Conservation (phyloP, 2,113 vertebrate genomes). For the Labeo catla region DNA sequence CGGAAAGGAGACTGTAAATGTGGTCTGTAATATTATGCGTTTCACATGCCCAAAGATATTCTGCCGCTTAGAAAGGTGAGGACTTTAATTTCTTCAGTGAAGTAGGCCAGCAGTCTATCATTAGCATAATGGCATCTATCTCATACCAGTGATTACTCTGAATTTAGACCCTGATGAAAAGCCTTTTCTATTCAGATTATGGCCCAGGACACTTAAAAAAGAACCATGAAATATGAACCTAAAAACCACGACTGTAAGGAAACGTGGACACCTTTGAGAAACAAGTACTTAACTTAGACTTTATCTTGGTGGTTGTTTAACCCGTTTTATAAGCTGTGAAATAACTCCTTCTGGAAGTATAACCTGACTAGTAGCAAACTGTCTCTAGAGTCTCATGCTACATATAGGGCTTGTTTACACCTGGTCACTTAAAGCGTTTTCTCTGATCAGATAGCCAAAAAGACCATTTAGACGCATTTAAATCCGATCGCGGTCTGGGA, state of each 20-base stretch:
- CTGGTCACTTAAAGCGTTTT: too few species aligned
- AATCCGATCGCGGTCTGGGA: too few species aligned
- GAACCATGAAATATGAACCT: neutral
- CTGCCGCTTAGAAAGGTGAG: conserved; percentile 28
- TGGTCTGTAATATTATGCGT: neutral
- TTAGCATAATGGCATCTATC: conserved; percentile 35
- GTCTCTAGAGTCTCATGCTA: neutral
- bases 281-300: neutral
- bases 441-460: too few species aligned
- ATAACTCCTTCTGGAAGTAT: neutral
- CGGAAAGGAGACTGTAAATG: neutral
- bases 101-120: conserved; percentile 28
- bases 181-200: conserved; percentile 22
- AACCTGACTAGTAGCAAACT: neutral
- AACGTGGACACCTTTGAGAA: conserved; percentile 1
- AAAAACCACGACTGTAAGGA: neutral
- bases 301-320: neutral
- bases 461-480: too few species aligned
- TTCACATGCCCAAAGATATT: neutral
- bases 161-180: conserved; percentile 32
- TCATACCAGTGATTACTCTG: conserved; percentile 20
- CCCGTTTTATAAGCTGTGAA: neutral
- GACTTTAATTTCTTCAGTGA: conserved; percentile 34
- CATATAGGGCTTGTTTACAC: too few species aligned
- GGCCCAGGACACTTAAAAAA: neutral